A percentile compares a stretch with the other conserved stretches of the same genome.
phyloP scores from a whole-genome alignment of 2,888 invertebrate species.

The Acheta domesticus region DNA sequence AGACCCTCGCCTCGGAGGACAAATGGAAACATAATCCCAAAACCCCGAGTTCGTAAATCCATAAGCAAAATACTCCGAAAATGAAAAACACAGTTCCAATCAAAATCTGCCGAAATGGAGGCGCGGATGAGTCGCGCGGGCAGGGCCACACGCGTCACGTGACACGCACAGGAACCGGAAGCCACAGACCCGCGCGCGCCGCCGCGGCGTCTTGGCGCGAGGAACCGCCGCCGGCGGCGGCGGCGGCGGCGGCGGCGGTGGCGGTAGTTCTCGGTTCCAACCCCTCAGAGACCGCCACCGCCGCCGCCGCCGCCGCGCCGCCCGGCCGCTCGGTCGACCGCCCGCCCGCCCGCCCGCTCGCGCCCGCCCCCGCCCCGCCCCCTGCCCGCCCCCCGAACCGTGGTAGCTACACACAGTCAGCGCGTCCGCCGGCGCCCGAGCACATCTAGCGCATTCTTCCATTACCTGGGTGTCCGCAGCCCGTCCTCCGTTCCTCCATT shows the following conservation, averaged over 20 bases:
- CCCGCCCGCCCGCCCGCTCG: background rate
- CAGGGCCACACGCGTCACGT: too few species aligned
- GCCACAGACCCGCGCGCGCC: background rate
- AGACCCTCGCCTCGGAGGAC: too few species aligned
- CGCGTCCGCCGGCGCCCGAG: background rate
- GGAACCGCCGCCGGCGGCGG: background rate
- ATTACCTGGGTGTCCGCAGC: constrained; percentile 6
- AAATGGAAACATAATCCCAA: too few species aligned
- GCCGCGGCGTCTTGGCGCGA: background rate
- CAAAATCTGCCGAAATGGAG: too few species aligned
- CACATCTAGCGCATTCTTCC: constrained; percentile 7
- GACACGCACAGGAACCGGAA: too few species aligned
- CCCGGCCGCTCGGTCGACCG: background rate
- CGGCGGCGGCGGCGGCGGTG: background rate
- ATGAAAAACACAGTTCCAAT: too few species aligned
- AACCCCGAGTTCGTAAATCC: too few species aligned
- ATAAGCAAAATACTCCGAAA: too few species aligned
- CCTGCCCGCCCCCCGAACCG: background rate
- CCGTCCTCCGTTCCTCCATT: background rate
- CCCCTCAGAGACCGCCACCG: background rate
- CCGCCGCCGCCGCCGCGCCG: background rate
- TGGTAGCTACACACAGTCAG: background rate
- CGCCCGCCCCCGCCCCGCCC: background rate
- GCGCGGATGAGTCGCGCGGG: too few species aligned
- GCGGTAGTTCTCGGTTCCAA: background rate